Evolutionary conservation across 2,797 vertebrate species (phyloP), one percentile per base, ranked within the genome.

Genomic region (Saxicola maurus): DNA sequence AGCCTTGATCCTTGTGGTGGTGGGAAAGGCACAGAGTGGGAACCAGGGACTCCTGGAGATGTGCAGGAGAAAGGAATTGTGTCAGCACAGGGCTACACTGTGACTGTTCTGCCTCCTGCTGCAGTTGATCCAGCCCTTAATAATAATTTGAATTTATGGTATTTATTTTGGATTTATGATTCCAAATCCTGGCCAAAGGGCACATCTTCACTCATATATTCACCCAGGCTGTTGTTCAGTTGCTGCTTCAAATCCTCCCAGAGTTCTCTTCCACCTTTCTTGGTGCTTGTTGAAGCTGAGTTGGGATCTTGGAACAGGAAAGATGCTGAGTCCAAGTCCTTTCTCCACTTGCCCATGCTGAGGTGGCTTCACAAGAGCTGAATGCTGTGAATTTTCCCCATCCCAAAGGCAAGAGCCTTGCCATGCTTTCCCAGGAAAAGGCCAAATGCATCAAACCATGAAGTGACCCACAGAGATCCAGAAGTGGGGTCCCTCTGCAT

Each of bases 231-330:
- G 5, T 42, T 14, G 9, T 43, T 73, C 17, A 43, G 52, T 14
- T 73, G 43, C 43, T 57, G 60, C 31, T 51, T 52, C 55, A 61
- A 18, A 68, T 31, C 43, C 25, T 61, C 19, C 38, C 15, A 5
- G 33, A 3, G 2, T 66, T 76, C 37, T 45, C n/a, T 18, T 43
- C 61, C 17, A 10, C 60, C 9, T 60, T 46, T 30, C 16, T 21
- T 65, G 13, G 30, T 17, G 46, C 62, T 42, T 37, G 11, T 27
- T 2, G 2, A 21, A 33, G 73, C 37, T 0, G 0, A 37, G 35
- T 3, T n/a, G 28, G 57, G 48, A 28, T 33, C 59, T 71, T 66
- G 18, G n/a, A 33, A 7, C 10, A 20, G 42, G 33, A 64, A 67
- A 38, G 59, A 4, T 31, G 42, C 19, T 60, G 45, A 73, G 59